Evolutionary conservation across 2,797 vertebrate genomes (phyloP).

Genomic region (Lepidocolaptes lacrymiger): DNA sequence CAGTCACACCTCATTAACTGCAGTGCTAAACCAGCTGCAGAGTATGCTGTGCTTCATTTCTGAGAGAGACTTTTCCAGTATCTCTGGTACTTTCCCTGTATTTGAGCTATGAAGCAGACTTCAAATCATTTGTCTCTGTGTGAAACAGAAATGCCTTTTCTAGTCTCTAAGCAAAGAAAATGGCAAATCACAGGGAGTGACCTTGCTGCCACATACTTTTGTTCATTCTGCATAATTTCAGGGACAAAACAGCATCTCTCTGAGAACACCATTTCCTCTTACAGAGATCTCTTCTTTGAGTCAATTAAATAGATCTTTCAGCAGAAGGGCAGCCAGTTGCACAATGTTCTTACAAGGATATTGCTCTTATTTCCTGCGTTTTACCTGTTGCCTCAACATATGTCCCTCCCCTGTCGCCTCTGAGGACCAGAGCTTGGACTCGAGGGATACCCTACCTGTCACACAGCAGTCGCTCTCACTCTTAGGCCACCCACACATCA

Average conservation of each 20-base stretch:
- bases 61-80: neutral
- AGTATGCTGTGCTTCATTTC: neutral
- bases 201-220: neutral
- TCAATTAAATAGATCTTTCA: neutral
- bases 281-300: neutral
- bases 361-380: neutral
- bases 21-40: neutral
- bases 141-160: constrained; percentile 37
- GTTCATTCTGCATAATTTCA: constrained; percentile 16
- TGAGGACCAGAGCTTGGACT: neutral
- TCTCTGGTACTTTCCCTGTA: neutral
- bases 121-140: neutral
- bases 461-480: neutral
- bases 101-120: constrained; percentile 7
- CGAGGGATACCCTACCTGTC: neutral
- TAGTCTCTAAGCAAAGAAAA: constrained; percentile 14
- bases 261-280: neutral
- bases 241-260: neutral
- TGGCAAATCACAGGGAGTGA: neutral
- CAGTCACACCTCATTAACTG: constrained; percentile 34
- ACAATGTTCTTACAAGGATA: neutral
- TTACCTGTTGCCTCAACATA: neutral
- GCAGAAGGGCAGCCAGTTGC: neutral
- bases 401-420: fast-evolving
- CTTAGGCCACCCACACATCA: neutral